A percentile compares a stretch with the other conserved stretches of the same genome.
These are phyloP conservation scores for Brachymystax lenok DNA, from an alignment of 2,797 vertebrate genomes.

Conservation along the genomic window DNA sequence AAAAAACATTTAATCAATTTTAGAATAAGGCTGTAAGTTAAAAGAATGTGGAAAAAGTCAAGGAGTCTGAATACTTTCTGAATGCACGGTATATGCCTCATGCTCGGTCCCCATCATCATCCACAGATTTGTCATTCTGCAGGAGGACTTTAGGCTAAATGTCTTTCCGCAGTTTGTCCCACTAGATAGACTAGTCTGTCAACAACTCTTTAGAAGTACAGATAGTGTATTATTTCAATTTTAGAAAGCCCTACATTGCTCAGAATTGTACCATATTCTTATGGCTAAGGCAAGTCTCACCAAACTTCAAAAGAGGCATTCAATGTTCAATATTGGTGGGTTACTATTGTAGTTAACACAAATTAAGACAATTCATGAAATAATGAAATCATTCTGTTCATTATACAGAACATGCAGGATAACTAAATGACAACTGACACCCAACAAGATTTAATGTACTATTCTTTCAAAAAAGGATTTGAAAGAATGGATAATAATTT, in stretches of 20 bases:
- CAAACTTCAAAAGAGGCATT: background rate
- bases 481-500: conserved; percentile 38
- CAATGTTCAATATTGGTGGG: background rate
- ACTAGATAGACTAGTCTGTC: conserved; percentile 35
- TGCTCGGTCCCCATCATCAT: conserved; percentile 34
- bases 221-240: conserved; percentile 26
- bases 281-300: conserved; percentile 23
- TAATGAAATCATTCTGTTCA: background rate
- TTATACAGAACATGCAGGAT: background rate
- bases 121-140: conserved; percentile 52
- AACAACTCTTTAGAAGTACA: background rate
- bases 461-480: too few species aligned
- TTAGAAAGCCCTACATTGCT: conserved; percentile 15
- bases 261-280: conserved; percentile 7
- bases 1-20: too few species aligned
- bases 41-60: too few species aligned
- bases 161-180: conserved; percentile 46
- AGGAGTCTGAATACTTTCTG: too few species aligned
- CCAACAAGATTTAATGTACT: conserved; percentile 24
- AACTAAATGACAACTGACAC: background rate
- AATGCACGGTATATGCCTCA: too few species aligned
- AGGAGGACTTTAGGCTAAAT: conserved; percentile 52
- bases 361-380: too few species aligned
- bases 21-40: too few species aligned
- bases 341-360: background rate